Evolutionary conservation across 2,797 vertebrate genomes (phyloP).

Genomic region (Amazonetta brasiliensis): DNA sequence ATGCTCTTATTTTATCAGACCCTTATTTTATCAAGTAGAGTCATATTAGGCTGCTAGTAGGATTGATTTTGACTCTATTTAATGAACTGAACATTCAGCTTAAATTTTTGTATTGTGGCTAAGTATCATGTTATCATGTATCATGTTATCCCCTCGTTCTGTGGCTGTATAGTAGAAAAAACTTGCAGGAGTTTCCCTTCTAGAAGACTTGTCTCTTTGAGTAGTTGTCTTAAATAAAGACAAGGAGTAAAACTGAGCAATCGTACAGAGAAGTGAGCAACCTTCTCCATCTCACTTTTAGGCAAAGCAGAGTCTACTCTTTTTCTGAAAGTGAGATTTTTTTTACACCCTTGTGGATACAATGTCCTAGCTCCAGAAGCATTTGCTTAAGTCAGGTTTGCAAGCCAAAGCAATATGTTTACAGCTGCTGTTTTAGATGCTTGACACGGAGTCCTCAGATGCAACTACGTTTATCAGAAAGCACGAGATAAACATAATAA

Average conservation of each 20-base stretch:
- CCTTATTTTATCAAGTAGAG: neutral
- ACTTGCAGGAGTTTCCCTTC: neutral
- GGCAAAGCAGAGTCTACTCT: neutral
- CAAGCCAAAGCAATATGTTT: neutral
- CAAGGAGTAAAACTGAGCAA: accelerated
- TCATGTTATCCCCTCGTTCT: neutral
- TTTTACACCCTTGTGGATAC: neutral
- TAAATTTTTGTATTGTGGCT: neutral
- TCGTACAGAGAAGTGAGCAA: neutral
- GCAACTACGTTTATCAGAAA: slow-evolving; percentile 17
- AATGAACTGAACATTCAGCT: neutral
- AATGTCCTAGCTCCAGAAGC: neutral
- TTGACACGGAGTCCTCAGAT: neutral
- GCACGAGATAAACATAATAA: neutral
- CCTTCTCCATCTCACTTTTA: neutral
- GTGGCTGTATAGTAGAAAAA: neutral
- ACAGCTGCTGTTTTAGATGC: neutral
- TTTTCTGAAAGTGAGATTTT: neutral
- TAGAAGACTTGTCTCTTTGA: neutral
- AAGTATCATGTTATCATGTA: neutral
- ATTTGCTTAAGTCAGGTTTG: neutral
- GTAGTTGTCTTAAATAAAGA: neutral
- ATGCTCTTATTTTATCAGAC: neutral
- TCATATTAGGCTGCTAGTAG: neutral
- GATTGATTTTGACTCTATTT: neutral